Conservation (phyloP, 2,888 invertebrate species). For the Willowsia nigromaculata region DNA sequence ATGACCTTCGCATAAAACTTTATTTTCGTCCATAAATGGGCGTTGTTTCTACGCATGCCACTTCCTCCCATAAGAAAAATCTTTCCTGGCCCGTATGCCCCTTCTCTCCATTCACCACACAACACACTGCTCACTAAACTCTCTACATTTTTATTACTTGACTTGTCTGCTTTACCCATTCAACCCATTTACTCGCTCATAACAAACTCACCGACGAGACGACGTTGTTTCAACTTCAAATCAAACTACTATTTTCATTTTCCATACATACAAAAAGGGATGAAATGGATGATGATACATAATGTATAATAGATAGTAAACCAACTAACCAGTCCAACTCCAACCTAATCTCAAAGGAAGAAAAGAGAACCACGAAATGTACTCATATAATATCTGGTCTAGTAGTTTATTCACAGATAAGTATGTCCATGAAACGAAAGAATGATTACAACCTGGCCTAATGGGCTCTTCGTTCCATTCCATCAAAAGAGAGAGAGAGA, state of each 20-base stretch:
- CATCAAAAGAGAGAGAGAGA: slow-evolving; percentile 11
- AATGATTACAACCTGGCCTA: slow-evolving; percentile 36
- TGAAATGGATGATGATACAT: background rate
- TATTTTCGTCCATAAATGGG: slow-evolving; percentile 77
- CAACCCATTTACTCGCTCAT: background rate
- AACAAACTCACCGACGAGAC: background rate
- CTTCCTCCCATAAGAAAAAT: slow-evolving; percentile 68
- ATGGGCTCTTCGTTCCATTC: slow-evolving; percentile 40
- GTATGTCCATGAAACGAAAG: slow-evolving; percentile 25
- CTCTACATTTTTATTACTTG: slow-evolving; percentile 57
- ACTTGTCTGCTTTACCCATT: slow-evolving; percentile 23
- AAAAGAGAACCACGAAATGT: background rate
- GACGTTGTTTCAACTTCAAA: background rate
- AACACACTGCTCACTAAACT: background rate
- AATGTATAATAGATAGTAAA: background rate
- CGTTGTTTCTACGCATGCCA: slow-evolving; percentile 77
- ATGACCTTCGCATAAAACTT: slow-evolving; percentile 75
- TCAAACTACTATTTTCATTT: slow-evolving; percentile 15
- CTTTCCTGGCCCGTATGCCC: slow-evolving; percentile 44
- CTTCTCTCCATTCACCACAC: background rate
- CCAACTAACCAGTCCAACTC: background rate
- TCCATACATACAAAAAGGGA: background rate
- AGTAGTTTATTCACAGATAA: slow-evolving; percentile 32
- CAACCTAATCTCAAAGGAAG: slow-evolving; percentile 2
- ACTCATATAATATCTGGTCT: slow-evolving; percentile 14